Base-by-base conservation (phyloP, 1,140 invertebrate genomes). In the Drosophila mauritiana region DNA sequence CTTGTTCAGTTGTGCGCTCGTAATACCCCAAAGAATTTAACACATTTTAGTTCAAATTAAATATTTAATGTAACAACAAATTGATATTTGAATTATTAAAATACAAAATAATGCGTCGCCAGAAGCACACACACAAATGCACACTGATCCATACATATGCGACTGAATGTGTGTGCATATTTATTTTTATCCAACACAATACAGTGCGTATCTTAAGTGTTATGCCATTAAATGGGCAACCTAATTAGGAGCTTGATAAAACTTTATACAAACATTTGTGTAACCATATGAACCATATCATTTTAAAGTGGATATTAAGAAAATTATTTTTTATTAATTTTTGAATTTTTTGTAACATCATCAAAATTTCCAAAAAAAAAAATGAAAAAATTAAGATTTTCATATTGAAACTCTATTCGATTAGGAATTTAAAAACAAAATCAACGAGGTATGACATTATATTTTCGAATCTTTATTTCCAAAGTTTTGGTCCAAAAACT, bases 41-140 rank as follows among this genome's bases (percentile, higher is more conserved):
- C 83, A 88, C 83, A 88, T 88, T 88, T 88, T 88, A 88, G 83
- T 88, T 83, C 84, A 89, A 88, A 88, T 88, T 88, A 88, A 88
- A 88, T 88, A 88, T 88, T 88, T 88, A 88, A 80, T 88, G 84
- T 82, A 88, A 88, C 83, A 88, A 88, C 83, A 88, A 88, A 88
- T 88, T 88, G 83, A 89, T 88, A 88, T 88, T 88, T 88, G 83
- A 88, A 88, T 88, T 88, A 88, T 88, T 88, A 88, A 88, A 88
- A 83, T 80, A 81, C 75, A 79, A 88, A 88, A 83, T 88, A 88
- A 88, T 86, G 83, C 79, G 83, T 72, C 64, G 83, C 63, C 82
- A 86, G 78, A 76, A 78, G 64, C 78, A 78, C 72, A 48, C 74
- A 73, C 59, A 36, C 40, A 51, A 54, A 34, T 48, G 12, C 20